phyloP scores from a whole-genome alignment of 2,797 vertebrate species.

The Mus minutoides region DNA sequence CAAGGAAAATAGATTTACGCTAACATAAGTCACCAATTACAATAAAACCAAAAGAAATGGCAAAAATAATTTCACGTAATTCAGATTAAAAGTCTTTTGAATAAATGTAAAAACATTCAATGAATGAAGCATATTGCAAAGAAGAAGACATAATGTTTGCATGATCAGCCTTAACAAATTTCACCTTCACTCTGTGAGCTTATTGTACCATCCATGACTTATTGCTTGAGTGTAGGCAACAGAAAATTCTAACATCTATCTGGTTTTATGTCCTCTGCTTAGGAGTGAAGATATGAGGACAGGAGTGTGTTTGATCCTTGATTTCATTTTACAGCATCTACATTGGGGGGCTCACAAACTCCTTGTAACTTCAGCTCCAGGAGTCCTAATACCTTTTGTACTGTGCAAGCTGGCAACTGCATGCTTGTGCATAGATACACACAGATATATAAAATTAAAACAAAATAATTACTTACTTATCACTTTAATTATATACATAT shows the following conservation, averaged over 20 bases:
- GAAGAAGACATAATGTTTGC: background rate
- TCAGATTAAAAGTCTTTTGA: background rate
- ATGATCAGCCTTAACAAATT: background rate
- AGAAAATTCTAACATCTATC: background rate
- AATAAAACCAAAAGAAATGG: background rate
- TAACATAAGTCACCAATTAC: background rate
- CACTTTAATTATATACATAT: background rate
- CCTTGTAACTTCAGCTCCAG: background rate
- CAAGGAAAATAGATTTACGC: background rate
- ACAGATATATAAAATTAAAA: background rate
- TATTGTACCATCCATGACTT: background rate
- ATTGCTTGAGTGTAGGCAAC: background rate
- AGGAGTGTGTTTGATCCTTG: accelerated
- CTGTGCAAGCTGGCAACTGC: background rate
- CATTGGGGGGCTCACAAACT: background rate
- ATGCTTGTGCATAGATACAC: background rate
- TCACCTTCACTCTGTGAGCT: background rate
- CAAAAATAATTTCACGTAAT: background rate
- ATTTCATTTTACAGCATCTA: background rate
- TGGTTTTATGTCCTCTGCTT: background rate
- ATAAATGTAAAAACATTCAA: background rate
- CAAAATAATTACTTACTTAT: background rate
- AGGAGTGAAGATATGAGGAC: background rate
- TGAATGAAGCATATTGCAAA: background rate
- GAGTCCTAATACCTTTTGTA: background rate